phyloP scores from a whole-genome alignment of 2,888 invertebrate genomes.

The Myopa tessellatipennis region DNA sequence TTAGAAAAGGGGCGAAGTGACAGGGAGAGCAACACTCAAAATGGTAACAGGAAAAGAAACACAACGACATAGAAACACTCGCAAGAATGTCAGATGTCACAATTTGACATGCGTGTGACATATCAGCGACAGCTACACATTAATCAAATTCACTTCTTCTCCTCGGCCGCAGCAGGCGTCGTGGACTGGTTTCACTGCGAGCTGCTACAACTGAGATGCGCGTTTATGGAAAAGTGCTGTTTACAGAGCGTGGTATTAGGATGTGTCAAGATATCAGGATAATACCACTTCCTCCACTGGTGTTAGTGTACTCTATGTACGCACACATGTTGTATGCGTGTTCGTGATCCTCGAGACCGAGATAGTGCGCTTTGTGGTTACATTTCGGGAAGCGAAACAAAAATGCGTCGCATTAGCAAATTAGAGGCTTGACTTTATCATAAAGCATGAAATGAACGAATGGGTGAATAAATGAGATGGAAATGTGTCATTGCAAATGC shows the following conservation, averaged over 20 bases:
- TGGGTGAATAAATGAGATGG: neutral
- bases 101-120: slow-evolving; percentile 70
- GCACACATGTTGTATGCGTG: slow-evolving; percentile 25
- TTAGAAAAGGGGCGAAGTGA: slow-evolving; percentile 17
- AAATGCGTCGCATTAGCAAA: slow-evolving; percentile 37
- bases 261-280: slow-evolving; percentile 32
- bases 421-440: slow-evolving; percentile 36
- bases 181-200: slow-evolving; percentile 4
- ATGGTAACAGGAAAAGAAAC: slow-evolving; percentile 29
- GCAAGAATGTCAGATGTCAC: slow-evolving; percentile 69
- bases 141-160: slow-evolving; percentile 69
- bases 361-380: slow-evolving; percentile 26
- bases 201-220: neutral
- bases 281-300: slow-evolving; percentile 7
- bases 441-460: slow-evolving; percentile 9
- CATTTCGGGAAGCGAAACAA: slow-evolving; percentile 33
- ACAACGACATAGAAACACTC: slow-evolving; percentile 18
- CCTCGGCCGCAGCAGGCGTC: slow-evolving; percentile 25
- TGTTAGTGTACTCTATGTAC: neutral
- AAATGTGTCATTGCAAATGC: neutral
- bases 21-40: slow-evolving; percentile 8
- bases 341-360: slow-evolving; percentile 11
- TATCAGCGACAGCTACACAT: slow-evolving; percentile 70
- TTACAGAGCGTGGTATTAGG: slow-evolving; percentile 23
- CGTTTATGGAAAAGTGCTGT: slow-evolving; percentile 15